Percentiles rank a stretch among this genome's conserved stretches.
Evolutionary conservation across 1,140 invertebrate species (phyloP).

Genomic region (Sycophaga agraensis): DNA sequence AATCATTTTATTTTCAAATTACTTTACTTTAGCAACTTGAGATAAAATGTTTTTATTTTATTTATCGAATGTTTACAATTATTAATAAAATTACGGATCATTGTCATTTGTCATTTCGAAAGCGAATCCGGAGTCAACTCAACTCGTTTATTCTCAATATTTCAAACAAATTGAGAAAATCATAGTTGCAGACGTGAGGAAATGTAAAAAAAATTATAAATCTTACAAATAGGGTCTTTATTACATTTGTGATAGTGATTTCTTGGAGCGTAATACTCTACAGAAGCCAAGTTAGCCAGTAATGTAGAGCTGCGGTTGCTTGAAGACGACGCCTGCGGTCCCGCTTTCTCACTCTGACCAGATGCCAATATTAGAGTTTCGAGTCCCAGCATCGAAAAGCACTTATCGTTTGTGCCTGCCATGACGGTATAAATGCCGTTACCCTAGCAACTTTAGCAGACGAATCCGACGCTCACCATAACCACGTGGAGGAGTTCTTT

Average conservation of each 20-base stretch:
- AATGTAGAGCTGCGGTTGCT: conserved; percentile 10
- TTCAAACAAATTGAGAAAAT: no score
- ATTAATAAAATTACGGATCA: no score
- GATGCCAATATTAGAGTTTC: conserved; percentile 7
- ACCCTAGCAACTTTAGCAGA: conserved; percentile 27
- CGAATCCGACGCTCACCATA: conserved; percentile 29
- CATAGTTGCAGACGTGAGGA: background rate
- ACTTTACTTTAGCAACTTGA: no score
- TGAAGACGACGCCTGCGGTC: conserved; percentile 8
- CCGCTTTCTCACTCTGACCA: conserved; percentile 12
- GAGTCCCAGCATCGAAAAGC: conserved; percentile 15
- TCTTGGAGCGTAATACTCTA: conserved; percentile 13
- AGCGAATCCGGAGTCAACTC: no score
- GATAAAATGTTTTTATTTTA: no score
- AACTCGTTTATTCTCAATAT: no score
- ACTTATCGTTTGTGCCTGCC: conserved; percentile 23
- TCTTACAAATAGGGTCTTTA: background rate
- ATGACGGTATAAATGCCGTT: conserved; percentile 31
- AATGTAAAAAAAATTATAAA: no score
- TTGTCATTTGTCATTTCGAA: no score
- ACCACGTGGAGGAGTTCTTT: conserved; percentile 35
- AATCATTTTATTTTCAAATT: no score
- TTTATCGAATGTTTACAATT: no score
- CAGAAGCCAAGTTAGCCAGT: conserved; percentile 13
- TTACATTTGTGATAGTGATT: no score